These are phyloP conservation scores for Odontophorus gujanensis DNA, from an alignment of 2,113 vertebrate species.

Conservation along the genomic window DNA sequence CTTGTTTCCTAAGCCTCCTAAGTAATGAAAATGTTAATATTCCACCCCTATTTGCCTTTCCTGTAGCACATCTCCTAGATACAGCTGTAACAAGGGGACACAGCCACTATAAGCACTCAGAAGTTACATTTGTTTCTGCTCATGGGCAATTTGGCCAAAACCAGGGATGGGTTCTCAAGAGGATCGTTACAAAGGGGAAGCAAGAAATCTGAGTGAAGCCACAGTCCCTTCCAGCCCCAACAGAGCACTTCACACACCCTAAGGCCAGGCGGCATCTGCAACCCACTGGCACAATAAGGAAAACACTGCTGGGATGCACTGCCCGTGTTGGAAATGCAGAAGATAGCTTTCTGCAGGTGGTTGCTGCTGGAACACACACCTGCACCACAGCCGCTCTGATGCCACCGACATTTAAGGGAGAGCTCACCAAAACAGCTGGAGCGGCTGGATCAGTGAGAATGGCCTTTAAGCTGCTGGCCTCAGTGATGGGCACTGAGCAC, in stretches of 20 bases:
- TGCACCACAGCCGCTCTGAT: background rate
- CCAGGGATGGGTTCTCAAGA: background rate
- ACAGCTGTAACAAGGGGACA: background rate
- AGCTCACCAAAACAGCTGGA: slow-evolving; percentile 47
- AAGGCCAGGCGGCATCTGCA: background rate
- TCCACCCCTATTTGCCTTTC: background rate
- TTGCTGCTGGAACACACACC: rapidly evolving
- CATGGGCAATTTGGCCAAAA: background rate
- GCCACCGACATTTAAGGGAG: slow-evolving; percentile 31
- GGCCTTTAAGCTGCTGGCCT: background rate
- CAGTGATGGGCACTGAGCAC: background rate
- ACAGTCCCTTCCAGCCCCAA: background rate
- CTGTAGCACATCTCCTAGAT: background rate
- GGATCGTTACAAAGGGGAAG: background rate
- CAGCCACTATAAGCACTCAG: background rate
- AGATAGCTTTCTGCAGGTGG: background rate
- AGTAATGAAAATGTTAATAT: background rate
- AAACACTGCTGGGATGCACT: background rate
- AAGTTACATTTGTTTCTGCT: background rate
- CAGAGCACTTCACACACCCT: background rate
- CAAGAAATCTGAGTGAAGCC: background rate
- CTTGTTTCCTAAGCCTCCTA: background rate
- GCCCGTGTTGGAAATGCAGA: background rate
- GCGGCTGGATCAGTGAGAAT: background rate
- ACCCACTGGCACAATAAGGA: rapidly evolving